Percentiles rank a stretch among this genome's conserved stretches.
phyloP scores from a whole-genome alignment of 2,888 invertebrate genomes.

The Scaptomyza flava region DNA sequence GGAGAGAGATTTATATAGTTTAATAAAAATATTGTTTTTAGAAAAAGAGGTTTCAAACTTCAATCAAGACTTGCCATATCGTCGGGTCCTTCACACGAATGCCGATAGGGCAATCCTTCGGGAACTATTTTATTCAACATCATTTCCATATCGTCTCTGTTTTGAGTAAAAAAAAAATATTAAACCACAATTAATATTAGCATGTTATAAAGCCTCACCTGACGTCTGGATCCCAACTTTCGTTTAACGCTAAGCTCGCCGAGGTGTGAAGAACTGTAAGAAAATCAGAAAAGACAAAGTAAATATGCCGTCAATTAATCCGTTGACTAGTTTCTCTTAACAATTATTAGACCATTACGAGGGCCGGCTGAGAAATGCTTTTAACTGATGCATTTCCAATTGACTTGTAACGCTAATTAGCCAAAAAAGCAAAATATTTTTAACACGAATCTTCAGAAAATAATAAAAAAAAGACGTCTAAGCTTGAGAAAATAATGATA shows the following conservation, averaged over 20 bases:
- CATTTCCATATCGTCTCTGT: constrained; percentile 98
- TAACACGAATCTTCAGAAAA: constrained; percentile 46
- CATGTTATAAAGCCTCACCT: constrained; percentile 83
- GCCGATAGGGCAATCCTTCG: constrained; percentile 97
- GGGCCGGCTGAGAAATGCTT: constrained; percentile 3
- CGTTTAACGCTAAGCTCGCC: constrained; percentile 98
- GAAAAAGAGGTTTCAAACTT: not conserved
- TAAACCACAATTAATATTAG: not conserved
- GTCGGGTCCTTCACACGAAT: constrained; percentile 99
- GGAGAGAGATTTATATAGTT: not conserved
- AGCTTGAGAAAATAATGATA: not conserved
- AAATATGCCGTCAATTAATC: constrained; percentile 60
- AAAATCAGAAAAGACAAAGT: constrained; percentile 41
- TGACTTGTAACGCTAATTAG: constrained; percentile 67
- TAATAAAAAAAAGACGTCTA: no score
- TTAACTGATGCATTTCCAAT: constrained; percentile 48
- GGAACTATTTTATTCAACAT: constrained; percentile 99
- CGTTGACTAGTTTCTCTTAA: constrained; percentile 13
- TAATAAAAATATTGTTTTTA: no score
- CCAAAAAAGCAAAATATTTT: constrained; percentile 46
- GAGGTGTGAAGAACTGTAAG: constrained; percentile 97
- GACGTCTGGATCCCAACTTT: constrained; percentile 99
- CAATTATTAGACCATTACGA: constrained; percentile 54
- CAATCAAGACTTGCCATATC: constrained; percentile 92
- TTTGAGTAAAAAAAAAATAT: not conserved